phyloP scores from a whole-genome alignment of 2,888 invertebrate species.

The Thymelicus acteon region DNA sequence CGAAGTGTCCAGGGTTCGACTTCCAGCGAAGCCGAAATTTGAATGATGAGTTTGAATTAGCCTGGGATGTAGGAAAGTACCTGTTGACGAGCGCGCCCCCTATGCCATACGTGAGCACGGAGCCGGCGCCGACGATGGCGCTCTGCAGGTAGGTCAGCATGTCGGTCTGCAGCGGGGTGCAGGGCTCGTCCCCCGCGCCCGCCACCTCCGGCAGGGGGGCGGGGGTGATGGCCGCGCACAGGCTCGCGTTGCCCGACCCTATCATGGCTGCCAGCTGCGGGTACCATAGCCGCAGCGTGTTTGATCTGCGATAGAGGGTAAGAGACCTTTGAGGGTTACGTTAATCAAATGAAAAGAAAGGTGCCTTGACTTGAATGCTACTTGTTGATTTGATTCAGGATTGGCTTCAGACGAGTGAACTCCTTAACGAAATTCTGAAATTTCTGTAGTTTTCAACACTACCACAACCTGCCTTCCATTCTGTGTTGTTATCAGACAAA shows the following conservation, averaged over 20 bases:
- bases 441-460: no score
- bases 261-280: conserved; percentile 93
- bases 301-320: conserved; percentile 79
- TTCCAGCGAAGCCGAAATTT: no score
- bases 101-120: conserved; percentile 86
- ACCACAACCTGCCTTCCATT: no score
- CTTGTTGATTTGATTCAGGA: no score
- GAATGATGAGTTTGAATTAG: no score
- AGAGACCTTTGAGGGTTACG: no score
- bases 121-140: conserved; percentile 86
- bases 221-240: conserved; percentile 72
- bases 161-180: conserved; percentile 77
- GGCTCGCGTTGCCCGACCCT: conserved; percentile 57
- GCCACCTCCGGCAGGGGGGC: conserved; percentile 35
- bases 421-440: no score
- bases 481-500: no score
- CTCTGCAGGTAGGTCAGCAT: conserved; percentile 88
- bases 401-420: no score
- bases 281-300: conserved; percentile 93
- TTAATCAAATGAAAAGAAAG: no score
- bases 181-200: conserved; percentile 47
- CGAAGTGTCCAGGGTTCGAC: no score
- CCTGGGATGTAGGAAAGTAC: conserved; percentile 38
- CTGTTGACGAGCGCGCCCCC: conserved; percentile 74
- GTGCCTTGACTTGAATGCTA: no score